Evolutionary conservation across 2,797 vertebrate genomes (phyloP), one percentile per base, ranked within the genome.

Genomic region (Sebastes jordani): DNA sequence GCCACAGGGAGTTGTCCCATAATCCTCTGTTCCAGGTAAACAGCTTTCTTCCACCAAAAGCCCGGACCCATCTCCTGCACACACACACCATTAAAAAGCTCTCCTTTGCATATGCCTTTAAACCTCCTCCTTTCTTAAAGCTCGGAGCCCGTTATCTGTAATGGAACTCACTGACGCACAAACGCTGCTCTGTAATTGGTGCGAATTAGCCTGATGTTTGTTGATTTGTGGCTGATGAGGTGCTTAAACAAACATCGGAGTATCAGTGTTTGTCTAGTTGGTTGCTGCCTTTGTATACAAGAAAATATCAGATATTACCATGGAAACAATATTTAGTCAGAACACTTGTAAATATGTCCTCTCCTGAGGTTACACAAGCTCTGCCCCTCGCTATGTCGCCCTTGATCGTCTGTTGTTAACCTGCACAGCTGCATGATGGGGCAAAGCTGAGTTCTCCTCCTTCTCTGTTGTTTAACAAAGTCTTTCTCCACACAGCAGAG

Each of bases 1-100:
- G 92, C 93, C 94, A 93, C 85, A 85, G 90, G 94, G 93, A 95
- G 89, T 92, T 94, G 89, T 91, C 90, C 90, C 91, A 90, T 95
- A 96, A 96, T 95, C 95, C 92, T 93, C 92, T 94, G 93, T 95
- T 95, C 94, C 94, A 95, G 94, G 94, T 95, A 96, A 95, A 95
- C 91, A 92, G 94, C 94, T 95, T 95, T 95, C 90, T 89, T 84
- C 81, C 80, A 80, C 75, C 82, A 83, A 89, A 91, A 86, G 74
- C 81, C 71, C 46, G 58, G 77, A 86, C 85, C 89, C 85, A 76
- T 91, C 89, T 93, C 86, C 82, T 78, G 14, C 79, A 52, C 59
- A 65, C 66, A 54, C 66, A 54, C 72, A 32, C 70, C 79, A 87
- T 91, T 81, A 90, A 88, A 92, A 86, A 85, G 38, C 69, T 76